These are phyloP conservation scores for Cryptotermes secundus DNA, from an alignment of 1,140 invertebrate species.

Conservation along the genomic window DNA sequence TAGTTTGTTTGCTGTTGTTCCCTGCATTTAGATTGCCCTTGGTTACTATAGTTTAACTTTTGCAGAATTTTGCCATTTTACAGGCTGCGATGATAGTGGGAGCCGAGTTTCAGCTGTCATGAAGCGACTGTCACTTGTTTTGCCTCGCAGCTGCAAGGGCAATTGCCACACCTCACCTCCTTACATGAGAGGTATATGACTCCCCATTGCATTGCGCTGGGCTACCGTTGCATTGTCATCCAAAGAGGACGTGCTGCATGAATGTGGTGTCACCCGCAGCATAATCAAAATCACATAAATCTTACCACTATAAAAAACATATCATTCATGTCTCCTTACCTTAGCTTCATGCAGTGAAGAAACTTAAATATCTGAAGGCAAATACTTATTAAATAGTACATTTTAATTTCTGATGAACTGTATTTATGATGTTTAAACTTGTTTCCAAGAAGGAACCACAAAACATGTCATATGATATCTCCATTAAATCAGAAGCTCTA, in stretches of 20 bases:
- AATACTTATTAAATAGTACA: too few relatives aligned
- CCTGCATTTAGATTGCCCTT: constrained; percentile 11
- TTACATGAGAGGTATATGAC: constrained; percentile 65
- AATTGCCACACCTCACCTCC: constrained; percentile 68
- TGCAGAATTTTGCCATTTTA: constrained; percentile 35
- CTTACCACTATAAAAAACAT: not conserved
- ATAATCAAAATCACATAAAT: not conserved
- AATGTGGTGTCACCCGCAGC: constrained; percentile 22
- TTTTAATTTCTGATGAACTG: too few relatives aligned
- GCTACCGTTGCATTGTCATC: not conserved
- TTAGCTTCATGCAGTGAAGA: too few relatives aligned
- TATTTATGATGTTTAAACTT: too few relatives aligned
- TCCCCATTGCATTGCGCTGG: constrained; percentile 21
- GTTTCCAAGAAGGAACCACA: too few relatives aligned
- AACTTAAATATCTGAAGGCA: too few relatives aligned
- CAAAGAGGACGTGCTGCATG: constrained; percentile 22
- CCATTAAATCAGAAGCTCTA: too few relatives aligned
- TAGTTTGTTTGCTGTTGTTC: not conserved
- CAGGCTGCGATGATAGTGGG: constrained; percentile 41
- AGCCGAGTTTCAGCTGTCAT: constrained; percentile 58
- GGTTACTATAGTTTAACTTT: constrained; percentile 32
- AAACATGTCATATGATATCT: too few relatives aligned
- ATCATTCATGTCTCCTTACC: too few relatives aligned
- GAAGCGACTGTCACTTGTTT: constrained; percentile 63
- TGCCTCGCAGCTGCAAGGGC: constrained; percentile 68